Base-by-base conservation (phyloP, 2,113 vertebrate genomes). In the Neodontobutis hainanensis region DNA sequence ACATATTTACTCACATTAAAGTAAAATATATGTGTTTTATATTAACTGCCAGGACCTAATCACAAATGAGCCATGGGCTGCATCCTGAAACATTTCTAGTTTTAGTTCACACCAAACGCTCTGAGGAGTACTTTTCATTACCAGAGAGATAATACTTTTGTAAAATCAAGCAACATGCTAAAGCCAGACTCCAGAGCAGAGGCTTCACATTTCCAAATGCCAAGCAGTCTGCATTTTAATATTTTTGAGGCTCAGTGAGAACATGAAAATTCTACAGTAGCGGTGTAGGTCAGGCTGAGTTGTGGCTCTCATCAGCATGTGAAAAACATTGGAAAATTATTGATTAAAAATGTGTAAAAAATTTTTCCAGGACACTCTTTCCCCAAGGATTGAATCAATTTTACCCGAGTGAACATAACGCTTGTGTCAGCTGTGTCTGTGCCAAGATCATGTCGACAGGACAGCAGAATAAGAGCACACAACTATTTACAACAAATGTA, bases 1-100 rank as follows among this genome's bases (percentile, higher is more conserved):
- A 81, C 76, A 70, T 70, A 80, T 90, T 79, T 90, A 91, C 91
- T 77, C 70, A 68, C 91, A 90, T 78, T 70, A 82, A 87, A 83
- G 48, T 70, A 8, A 6, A 40, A 40, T 8, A 38, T 38, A 6
- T 35, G 34, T 12, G 35, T 35, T 53, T 53, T 34, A 12, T 53
- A n/a, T 5, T 53, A 35, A 53, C 11, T 53, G 19, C 51, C 51
- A 53, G 32, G 36, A n/a, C 52, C 52, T 36, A 38, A 38, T 55
- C 14, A 55, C 34, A 55, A 38, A 12, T 15, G 14, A 36, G 34
- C 36, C 52, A 14, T 35, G 6, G 34, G 52, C 14, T 55, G 9
- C 6, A 55, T 8, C 34, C 9, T 8, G 34, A 38, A 5, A 55
- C 52, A 32, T 10, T 19, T 27, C 6, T 1, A 49, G 47, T 16